Conservation (phyloP, 2,797 vertebrate species). For the Microhierax caerulescens region DNA sequence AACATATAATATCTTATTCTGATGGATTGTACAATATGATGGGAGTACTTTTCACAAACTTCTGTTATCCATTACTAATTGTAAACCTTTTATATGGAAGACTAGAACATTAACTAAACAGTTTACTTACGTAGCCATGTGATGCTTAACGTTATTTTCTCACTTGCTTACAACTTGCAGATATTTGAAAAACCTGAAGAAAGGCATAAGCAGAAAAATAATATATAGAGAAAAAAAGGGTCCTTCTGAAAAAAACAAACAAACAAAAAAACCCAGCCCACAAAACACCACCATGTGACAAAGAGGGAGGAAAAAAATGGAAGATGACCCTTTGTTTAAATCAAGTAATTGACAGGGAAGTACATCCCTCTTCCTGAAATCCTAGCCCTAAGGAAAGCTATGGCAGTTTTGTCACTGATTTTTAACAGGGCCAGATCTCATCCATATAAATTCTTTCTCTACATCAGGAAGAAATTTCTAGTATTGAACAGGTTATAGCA, state of each 20-base stretch:
- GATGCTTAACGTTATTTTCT: background rate
- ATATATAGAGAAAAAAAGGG: background rate
- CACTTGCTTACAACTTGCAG: background rate
- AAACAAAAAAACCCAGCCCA: too few species aligned
- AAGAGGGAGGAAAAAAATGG: background rate
- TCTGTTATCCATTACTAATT: background rate
- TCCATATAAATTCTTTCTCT: background rate
- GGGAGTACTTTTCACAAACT: background rate
- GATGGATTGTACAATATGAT: background rate
- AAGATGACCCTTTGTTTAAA: background rate
- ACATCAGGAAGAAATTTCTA: background rate
- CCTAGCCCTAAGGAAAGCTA: background rate
- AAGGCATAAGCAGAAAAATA: background rate
- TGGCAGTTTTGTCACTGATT: background rate
- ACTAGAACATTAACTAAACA: background rate
- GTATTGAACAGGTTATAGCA: background rate
- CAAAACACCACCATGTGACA: accelerated
- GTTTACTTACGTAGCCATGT: background rate
- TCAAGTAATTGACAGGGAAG: background rate
- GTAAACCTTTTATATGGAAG: background rate
- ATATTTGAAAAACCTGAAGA: background rate
- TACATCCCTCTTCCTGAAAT: background rate
- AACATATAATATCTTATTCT: background rate
- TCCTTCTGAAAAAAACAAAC: background rate
- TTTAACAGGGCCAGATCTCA: background rate